These are phyloP conservation scores for Scomberomorus guttatus DNA, from an alignment of 2,797 vertebrate genomes.

Conservation along the genomic window DNA sequence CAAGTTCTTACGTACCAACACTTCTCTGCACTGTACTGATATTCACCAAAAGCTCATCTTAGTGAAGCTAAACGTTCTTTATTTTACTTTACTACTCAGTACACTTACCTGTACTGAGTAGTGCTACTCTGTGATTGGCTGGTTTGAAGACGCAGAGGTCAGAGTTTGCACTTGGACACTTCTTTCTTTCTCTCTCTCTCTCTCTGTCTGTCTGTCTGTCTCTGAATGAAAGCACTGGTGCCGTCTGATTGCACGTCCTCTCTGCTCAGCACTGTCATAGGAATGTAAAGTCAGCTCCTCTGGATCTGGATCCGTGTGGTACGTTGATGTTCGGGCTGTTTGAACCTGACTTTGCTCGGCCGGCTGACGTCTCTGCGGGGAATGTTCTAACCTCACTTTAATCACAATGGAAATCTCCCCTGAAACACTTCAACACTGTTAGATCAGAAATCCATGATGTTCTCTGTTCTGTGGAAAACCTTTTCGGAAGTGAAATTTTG, in stretches of 20 bases:
- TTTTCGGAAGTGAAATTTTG: too few relatives aligned
- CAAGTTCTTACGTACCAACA: too few relatives aligned
- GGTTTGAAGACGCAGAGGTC: conserved; percentile 37
- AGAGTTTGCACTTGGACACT: conserved; percentile 1
- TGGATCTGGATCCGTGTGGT: conserved; percentile 7
- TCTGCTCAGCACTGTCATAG: conserved; percentile 67
- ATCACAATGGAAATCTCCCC: not conserved
- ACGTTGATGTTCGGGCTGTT: conserved; percentile 3
- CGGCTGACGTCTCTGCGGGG: conserved; percentile 25
- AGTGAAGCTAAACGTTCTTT: too few relatives aligned
- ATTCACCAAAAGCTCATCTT: too few relatives aligned
- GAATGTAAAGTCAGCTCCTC: conserved; percentile 66
- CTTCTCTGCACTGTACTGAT: too few relatives aligned
- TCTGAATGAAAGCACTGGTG: conserved; percentile 50
- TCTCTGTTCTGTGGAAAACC: too few relatives aligned
- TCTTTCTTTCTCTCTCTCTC: not conserved
- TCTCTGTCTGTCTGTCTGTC: conserved; percentile 17
- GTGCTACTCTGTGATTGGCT: conserved; percentile 61
- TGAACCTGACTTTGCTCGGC: not conserved
- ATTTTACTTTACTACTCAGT: too few relatives aligned
- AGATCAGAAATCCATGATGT: not conserved
- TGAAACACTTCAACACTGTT: conserved; percentile 3
- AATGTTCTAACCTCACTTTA: not conserved
- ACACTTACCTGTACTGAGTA: too few relatives aligned
- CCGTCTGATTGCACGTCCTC: conserved; percentile 35